Percentiles rank a stretch among this genome's conserved stretches.
phyloP scores from a whole-genome alignment of 2,888 invertebrate genomes.

The Perizoma flavofasciatum region DNA sequence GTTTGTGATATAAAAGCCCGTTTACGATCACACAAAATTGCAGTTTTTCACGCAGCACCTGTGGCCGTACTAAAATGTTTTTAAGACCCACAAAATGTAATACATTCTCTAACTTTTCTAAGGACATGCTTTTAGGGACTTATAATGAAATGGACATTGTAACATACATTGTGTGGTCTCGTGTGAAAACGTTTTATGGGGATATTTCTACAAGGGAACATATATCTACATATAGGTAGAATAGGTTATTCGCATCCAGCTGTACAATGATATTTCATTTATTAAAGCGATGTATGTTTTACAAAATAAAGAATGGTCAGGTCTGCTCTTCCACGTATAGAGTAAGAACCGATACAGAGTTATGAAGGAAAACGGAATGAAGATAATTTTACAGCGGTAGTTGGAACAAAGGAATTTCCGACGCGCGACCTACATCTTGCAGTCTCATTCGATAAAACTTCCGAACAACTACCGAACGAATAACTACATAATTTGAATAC shows the following conservation, averaged over 20 bases:
- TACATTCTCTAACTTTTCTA: slow-evolving; percentile 53
- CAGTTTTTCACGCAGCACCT: slow-evolving; percentile 69
- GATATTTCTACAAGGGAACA: not conserved
- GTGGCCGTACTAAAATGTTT: slow-evolving; percentile 70
- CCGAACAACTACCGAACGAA: slow-evolving; percentile 37
- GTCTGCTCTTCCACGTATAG: slow-evolving; percentile 44
- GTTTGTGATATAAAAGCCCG: slow-evolving; percentile 53
- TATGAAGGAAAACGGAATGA: slow-evolving; percentile 68
- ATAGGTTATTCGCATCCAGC: too few relatives aligned
- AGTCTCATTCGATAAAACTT: slow-evolving; percentile 56
- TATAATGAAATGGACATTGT: slow-evolving; percentile 34
- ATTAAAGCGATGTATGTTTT: slow-evolving; percentile 32
- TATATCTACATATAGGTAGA: too few relatives aligned
- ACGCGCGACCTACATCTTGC: slow-evolving; percentile 65
- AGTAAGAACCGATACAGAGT: slow-evolving; percentile 59
- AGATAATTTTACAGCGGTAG: slow-evolving; percentile 65
- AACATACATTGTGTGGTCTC: slow-evolving; percentile 5
- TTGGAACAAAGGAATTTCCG: slow-evolving; percentile 64
- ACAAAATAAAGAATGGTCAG: slow-evolving; percentile 37
- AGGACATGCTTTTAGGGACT: slow-evolving; percentile 32
- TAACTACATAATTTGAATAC: slow-evolving; percentile 33
- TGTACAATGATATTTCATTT: slow-evolving; percentile 26
- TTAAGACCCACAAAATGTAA: slow-evolving; percentile 64
- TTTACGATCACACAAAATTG: slow-evolving; percentile 63
- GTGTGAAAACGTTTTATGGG: slow-evolving; percentile 4